phyloP scores from a whole-genome alignment of 2,888 invertebrate species.

The Cryptocephalus primarius region DNA sequence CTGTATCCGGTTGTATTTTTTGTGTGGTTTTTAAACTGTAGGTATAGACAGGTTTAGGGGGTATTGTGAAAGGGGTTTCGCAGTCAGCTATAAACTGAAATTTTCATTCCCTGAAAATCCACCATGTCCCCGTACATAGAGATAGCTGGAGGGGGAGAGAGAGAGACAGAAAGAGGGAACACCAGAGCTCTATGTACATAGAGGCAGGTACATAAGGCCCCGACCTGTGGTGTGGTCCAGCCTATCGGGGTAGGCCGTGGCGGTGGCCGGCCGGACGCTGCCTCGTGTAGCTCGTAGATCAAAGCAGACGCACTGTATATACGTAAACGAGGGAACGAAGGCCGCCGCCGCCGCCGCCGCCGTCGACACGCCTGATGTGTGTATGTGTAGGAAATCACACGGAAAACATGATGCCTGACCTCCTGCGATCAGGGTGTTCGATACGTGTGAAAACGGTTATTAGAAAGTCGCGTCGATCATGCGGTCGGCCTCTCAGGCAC shows the following conservation, averaged over 20 bases:
- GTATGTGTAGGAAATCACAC: constrained; percentile 19
- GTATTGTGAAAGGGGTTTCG: constrained; percentile 34
- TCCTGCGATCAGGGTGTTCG: constrained; percentile 4
- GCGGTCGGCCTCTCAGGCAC: too few species aligned
- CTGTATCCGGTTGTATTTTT: constrained; percentile 17
- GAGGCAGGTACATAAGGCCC: constrained; percentile 16
- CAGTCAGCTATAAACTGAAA: constrained; percentile 40
- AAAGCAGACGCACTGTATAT: constrained; percentile 10
- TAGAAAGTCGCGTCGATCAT: neutral
- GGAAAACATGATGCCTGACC: constrained; percentile 18
- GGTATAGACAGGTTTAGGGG: constrained; percentile 37
- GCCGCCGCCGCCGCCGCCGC: constrained; percentile 8
- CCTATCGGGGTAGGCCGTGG: constrained; percentile 18
- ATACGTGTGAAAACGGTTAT: neutral
- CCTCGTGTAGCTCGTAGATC: constrained; percentile 5
- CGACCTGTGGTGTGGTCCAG: constrained; percentile 17
- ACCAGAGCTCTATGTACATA: constrained; percentile 12
- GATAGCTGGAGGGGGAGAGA: neutral
- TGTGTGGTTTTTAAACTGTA: constrained; percentile 32
- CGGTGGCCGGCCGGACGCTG: constrained; percentile 9
- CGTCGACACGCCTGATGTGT: constrained; percentile 18
- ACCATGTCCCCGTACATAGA: constrained; percentile 14
- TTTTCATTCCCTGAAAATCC: constrained; percentile 25
- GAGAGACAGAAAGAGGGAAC: too few species aligned
- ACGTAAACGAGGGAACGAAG: constrained; percentile 11